phyloP scores from a whole-genome alignment of 1,140 invertebrate genomes.

The Eufriesea mexicana region DNA sequence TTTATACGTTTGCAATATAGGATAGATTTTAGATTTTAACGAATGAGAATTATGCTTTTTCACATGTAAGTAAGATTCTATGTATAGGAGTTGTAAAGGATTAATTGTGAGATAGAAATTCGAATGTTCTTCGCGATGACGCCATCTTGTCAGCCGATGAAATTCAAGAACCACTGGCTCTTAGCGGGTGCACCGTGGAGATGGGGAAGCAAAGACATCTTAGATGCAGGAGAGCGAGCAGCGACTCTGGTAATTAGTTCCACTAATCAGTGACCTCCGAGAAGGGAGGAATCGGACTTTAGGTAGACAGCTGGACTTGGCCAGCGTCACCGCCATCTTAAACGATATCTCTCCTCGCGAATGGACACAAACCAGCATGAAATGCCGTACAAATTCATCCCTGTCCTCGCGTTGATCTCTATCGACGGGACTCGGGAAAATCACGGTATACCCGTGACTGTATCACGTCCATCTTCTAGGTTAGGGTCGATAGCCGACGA shows the following conservation, averaged over 20 bases:
- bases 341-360: slow-evolving; percentile 64
- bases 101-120: background rate
- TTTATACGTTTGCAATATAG: too few relatives aligned
- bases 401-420: slow-evolving; percentile 34
- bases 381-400: slow-evolving; percentile 50
- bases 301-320: slow-evolving; percentile 52
- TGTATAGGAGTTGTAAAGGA: too few relatives aligned
- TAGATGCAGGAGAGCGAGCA: slow-evolving; percentile 63
- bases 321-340: slow-evolving; percentile 51
- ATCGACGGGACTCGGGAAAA: slow-evolving; percentile 28
- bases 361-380: slow-evolving; percentile 9
- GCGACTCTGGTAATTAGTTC: slow-evolving; percentile 74
- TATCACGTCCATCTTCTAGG: background rate
- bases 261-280: slow-evolving; percentile 71
- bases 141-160: too few relatives aligned
- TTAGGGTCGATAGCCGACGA: background rate
- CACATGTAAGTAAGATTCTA: too few relatives aligned
- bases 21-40: too few relatives aligned
- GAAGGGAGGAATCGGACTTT: slow-evolving; percentile 49
- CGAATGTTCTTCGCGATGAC: too few relatives aligned
- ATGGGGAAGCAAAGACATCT: slow-evolving; percentile 69
- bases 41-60: too few relatives aligned
- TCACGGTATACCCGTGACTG: background rate
- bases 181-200: slow-evolving; percentile 58
- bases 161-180: slow-evolving; percentile 63